Evolutionary conservation across 2,113 vertebrate species (phyloP).

Genomic region (Apeltes quadracus): DNA sequence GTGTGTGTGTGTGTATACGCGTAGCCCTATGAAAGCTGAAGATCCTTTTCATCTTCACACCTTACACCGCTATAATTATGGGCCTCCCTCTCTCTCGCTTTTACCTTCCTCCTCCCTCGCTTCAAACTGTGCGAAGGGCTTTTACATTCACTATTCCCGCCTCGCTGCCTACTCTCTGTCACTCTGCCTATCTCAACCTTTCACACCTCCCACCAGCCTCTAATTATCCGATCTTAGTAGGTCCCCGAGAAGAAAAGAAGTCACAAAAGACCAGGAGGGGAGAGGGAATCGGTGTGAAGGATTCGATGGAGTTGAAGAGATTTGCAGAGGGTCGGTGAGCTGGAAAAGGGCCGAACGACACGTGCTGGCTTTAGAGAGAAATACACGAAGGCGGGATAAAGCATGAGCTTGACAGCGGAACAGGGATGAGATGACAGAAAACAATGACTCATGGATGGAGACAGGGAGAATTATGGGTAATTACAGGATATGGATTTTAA

Average conservation of each 20-base stretch:
- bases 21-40: conserved; percentile 61
- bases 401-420: conserved; percentile 9
- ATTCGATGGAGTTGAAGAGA: conserved; percentile 34
- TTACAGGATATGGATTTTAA: conserved; percentile 24
- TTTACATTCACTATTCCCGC: conserved; percentile 67
- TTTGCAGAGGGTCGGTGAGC: conserved; percentile 55
- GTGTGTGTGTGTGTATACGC: conserved; percentile 26
- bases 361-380: conserved; percentile 14
- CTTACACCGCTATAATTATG: conserved; percentile 75
- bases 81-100: conserved; percentile 55
- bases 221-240: conserved; percentile 76
- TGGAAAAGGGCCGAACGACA: conserved; percentile 12
- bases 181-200: conserved; percentile 61
- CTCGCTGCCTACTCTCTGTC: conserved; percentile 61
- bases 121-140: conserved; percentile 69
- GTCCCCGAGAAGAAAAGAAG: conserved; percentile 59
- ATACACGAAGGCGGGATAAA: conserved; percentile 33
- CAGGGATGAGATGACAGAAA: conserved; percentile 46
- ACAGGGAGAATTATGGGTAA: conserved; percentile 35
- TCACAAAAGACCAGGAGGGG: conserved; percentile 23
- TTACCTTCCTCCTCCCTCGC: conserved; percentile 47
- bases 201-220: conserved; percentile 72
- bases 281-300: conserved; percentile 29
- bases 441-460: conserved; percentile 43
- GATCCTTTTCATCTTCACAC: conserved; percentile 71